phyloP scores from a whole-genome alignment of 2,797 vertebrate species.

The Lophius americanus region DNA sequence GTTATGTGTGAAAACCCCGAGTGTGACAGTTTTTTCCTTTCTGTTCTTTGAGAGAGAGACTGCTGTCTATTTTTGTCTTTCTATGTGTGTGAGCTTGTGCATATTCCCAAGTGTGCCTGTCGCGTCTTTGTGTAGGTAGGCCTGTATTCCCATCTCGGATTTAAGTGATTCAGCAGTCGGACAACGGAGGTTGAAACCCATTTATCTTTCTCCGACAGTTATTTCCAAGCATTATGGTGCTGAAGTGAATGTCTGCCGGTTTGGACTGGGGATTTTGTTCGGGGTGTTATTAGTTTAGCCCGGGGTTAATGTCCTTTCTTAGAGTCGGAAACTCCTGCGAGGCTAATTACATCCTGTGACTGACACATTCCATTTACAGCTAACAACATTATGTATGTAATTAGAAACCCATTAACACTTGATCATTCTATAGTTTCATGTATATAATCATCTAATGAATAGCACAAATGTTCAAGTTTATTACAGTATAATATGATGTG shows the following conservation, averaged over 20 bases:
- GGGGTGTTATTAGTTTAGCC: conserved; percentile 20
- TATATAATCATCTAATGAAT: conserved; percentile 25
- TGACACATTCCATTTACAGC: conserved; percentile 16
- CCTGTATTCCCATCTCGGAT: conserved; percentile 27
- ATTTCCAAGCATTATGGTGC: conserved; percentile 61
- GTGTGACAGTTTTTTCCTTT: neutral
- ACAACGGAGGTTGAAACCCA: conserved; percentile 38
- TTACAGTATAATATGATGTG: too few species aligned
- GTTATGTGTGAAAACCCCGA: neutral
- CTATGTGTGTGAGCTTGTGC: neutral
- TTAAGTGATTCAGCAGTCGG: conserved; percentile 44
- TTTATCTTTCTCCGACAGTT: conserved; percentile 70
- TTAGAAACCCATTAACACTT: conserved; percentile 3
- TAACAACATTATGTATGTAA: conserved; percentile 4
- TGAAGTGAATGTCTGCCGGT: conserved; percentile 44
- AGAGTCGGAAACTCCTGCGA: conserved; percentile 22
- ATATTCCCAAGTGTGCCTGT: neutral
- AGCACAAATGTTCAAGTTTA: neutral
- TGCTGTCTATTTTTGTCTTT: conserved; percentile 28
- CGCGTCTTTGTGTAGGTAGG: conserved; percentile 16
- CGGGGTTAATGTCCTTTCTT: conserved; percentile 32
- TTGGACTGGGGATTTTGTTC: conserved; percentile 9
- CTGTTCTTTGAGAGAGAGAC: neutral
- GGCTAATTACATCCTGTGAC: conserved; percentile 23
- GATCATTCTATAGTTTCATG: conserved; percentile 1